These are phyloP conservation scores for Nicator chloris DNA, from an alignment of 2,113 vertebrate genomes.

Conservation along the genomic window DNA sequence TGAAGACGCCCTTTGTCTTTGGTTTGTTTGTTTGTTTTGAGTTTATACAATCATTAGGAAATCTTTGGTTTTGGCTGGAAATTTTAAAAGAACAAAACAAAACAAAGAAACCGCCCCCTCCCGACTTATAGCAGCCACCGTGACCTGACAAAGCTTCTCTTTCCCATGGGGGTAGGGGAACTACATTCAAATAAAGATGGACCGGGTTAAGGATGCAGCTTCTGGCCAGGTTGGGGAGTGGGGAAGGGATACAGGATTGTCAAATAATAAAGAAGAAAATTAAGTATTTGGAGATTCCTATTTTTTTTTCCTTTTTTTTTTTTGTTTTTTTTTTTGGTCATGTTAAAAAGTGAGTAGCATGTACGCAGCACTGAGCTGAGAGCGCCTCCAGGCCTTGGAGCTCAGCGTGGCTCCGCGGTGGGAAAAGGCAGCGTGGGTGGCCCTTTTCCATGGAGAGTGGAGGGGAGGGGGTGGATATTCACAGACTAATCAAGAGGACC, in stretches of 20 bases:
- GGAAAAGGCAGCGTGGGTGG: background rate
- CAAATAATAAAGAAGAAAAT: slow-evolving; percentile 79
- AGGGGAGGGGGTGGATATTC: slow-evolving; percentile 14
- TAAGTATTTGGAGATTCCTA: slow-evolving; percentile 66
- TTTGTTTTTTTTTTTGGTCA: background rate
- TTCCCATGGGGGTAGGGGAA: slow-evolving; percentile 47
- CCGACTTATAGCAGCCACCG: slow-evolving; percentile 73
- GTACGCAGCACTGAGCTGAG: slow-evolving; percentile 31
- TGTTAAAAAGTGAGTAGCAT: slow-evolving; percentile 38
- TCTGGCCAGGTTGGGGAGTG: slow-evolving; percentile 52
- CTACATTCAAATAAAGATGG: slow-evolving; percentile 81
- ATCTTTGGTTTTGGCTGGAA: slow-evolving; percentile 89
- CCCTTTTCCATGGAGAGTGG: background rate
- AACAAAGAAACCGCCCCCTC: slow-evolving; percentile 81
- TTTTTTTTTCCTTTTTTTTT: background rate
- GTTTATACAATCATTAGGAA: slow-evolving; percentile 89
- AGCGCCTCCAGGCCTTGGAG: background rate
- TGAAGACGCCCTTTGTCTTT: slow-evolving; percentile 80
- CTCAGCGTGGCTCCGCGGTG: background rate
- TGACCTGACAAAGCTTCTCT: slow-evolving; percentile 74
- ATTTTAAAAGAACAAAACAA: slow-evolving; percentile 80
- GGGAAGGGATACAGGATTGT: slow-evolving; percentile 75
- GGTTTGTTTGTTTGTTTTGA: slow-evolving; percentile 87
- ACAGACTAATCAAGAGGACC: slow-evolving; percentile 62
- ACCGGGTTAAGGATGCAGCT: slow-evolving; percentile 67